These are phyloP conservation scores for Danio albolineatus DNA, from an alignment of 2,797 vertebrate species.

Conservation along the genomic window DNA sequence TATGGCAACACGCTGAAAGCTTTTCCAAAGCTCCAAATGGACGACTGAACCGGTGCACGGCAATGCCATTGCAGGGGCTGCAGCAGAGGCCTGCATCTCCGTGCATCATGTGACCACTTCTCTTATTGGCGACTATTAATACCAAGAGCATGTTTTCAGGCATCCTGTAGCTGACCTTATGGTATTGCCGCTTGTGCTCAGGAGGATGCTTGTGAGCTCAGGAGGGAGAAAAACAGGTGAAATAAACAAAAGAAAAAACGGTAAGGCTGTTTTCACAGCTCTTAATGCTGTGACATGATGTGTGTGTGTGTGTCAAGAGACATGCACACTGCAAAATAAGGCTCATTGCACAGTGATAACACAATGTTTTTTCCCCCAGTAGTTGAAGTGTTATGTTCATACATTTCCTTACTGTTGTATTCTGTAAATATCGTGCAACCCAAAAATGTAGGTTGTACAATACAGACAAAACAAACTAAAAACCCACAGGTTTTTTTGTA, in stretches of 20 bases:
- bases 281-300: constrained; percentile 40
- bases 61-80: constrained; percentile 37
- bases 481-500: constrained; percentile 1
- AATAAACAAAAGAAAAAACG: not conserved
- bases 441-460: not conserved
- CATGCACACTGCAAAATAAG: not conserved
- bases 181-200: constrained; percentile 8
- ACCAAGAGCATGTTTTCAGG: constrained; percentile 38
- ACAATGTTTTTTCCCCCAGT: not conserved
- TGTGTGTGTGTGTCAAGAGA: not conserved
- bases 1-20: constrained; percentile 72
- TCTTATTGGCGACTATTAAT: constrained; percentile 55
- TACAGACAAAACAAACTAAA: not conserved
- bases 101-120: constrained; percentile 41
- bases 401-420: not conserved
- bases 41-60: constrained; percentile 47
- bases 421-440: not conserved
- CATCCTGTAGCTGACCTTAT: constrained; percentile 34
- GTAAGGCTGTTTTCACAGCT: constrained; percentile 6
- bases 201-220: constrained; percentile 1
- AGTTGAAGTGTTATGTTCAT: too few species aligned
- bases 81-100: constrained; percentile 9
- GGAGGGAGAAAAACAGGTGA: not conserved
- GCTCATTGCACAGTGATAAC: not conserved
- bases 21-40: constrained; percentile 66